Conservation (phyloP, 1,140 invertebrate genomes). For the Bradynema listronoti region DNA sequence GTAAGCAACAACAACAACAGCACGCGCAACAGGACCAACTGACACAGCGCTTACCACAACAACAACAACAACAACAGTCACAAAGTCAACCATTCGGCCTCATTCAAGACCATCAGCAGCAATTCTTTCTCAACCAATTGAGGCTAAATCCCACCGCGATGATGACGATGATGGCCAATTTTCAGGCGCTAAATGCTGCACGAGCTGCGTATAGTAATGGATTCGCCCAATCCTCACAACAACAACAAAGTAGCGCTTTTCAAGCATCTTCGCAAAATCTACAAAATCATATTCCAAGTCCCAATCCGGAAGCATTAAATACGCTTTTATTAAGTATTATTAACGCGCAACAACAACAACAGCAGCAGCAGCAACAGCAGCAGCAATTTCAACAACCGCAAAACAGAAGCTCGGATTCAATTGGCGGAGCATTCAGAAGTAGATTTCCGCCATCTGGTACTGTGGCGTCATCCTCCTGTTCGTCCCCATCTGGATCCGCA, state of each 20-base stretch:
- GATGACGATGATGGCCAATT: neutral
- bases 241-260: neutral
- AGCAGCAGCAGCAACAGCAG: constrained; percentile 22
- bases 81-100: too few species aligned
- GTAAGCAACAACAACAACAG: too few species aligned
- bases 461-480: neutral
- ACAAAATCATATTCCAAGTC: neutral
- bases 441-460: neutral
- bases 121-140: too few species aligned
- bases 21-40: too few species aligned
- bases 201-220: neutral
- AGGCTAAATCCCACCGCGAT: neutral
- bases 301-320: neutral
- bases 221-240: neutral
- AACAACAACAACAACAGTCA: too few species aligned
- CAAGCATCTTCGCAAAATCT: neutral
- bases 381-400: constrained; percentile 14
- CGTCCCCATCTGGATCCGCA: too few species aligned
- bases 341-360: constrained; percentile 6
- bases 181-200: neutral
- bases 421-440: neutral
- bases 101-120: too few species aligned
- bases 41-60: too few species aligned
- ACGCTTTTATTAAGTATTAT: too few species aligned
- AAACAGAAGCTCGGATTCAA: neutral